Base-by-base conservation (phyloP, 2,113 vertebrate species). In the Numenius arquata region DNA sequence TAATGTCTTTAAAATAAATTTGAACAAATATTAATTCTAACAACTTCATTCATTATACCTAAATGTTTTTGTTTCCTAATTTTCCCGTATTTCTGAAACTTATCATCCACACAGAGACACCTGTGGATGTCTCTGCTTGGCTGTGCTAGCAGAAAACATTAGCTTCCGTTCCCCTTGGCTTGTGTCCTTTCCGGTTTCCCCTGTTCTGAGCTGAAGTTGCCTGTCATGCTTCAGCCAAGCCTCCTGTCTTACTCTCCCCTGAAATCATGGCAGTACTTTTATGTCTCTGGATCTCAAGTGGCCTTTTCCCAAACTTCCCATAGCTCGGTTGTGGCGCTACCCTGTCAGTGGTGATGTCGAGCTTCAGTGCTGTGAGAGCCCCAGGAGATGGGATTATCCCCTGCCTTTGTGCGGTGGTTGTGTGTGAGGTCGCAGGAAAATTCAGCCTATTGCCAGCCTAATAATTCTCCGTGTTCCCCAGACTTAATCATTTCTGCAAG, bases 321-420 rank as follows among this genome's bases (percentile, higher is more conserved):
- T 2, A n/a, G 45, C 20, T 68, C 16, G 29, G 11, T 12, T 65
- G 48, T 14, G 65, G 62, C 1, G 2, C 66, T 63, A 22, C 19
- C 26, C 25, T 52, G 15, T 25, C 45, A 66, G 27, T 1, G 12
- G 22, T 6, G 67, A 52, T 0, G 11, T 15, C 0, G 16, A n/a
- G 7, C 53, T 87, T 68, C 25, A 63, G 36, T 5, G 36, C 32
- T 67, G 53, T 9, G 40, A 65, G 61, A 26, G 12, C 27, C 40
- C 38, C 23, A 4, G 40, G 77, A 74, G 55, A 16, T 6, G 53
- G 81, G 62, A 72, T 65, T 87, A 81, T 36, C 68, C 34, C 47
- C 3, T 3, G 27, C 29, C 26, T 77, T 43, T 85, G 43, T 85
- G 52, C 1, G 0, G 36, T 20, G 48, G 65, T 26, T 89, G 29